phyloP scores from a whole-genome alignment of 2,797 vertebrate genomes.

The Lacerta bilineata region DNA sequence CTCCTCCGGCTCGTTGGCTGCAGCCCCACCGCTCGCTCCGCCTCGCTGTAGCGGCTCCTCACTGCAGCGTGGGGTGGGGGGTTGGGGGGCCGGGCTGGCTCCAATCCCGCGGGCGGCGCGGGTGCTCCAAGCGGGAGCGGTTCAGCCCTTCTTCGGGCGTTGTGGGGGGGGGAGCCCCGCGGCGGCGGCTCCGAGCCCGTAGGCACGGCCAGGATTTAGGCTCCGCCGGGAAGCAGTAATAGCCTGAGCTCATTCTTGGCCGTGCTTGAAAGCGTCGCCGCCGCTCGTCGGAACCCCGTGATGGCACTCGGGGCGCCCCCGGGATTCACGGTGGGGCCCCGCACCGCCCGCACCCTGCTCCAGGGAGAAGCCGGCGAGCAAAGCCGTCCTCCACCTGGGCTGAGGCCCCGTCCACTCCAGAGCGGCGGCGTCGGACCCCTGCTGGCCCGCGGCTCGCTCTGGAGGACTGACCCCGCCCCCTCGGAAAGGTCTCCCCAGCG shows the following conservation, averaged over 20 bases:
- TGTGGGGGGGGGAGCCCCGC: neutral
- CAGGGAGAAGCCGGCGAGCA: too few species aligned
- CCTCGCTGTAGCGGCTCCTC: constrained; percentile 58
- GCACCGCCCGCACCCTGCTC: neutral
- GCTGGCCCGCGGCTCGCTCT: too few species aligned
- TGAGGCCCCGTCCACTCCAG: too few species aligned
- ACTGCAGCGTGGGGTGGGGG: constrained; percentile 69
- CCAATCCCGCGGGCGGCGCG: neutral
- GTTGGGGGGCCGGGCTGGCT: neutral
- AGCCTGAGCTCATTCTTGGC: constrained; percentile 77
- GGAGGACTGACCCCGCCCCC: too few species aligned
- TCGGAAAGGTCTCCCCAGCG: too few species aligned
- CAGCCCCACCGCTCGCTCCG: constrained; percentile 59
- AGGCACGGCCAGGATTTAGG: constrained; percentile 32
- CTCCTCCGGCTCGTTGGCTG: constrained; percentile 59
- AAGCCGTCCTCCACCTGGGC: too few species aligned
- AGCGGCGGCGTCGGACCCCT: too few species aligned
- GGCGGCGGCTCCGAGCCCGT: neutral
- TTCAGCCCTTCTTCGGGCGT: neutral
- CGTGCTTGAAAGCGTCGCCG: constrained; percentile 62
- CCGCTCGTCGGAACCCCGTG: neutral
- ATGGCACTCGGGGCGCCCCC: neutral
- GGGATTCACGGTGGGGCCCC: neutral
- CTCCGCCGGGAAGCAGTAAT: constrained; percentile 36
- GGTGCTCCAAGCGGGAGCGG: neutral